Base-by-base conservation (phyloP, 1,140 invertebrate species). In the Scylla paramamosain region DNA sequence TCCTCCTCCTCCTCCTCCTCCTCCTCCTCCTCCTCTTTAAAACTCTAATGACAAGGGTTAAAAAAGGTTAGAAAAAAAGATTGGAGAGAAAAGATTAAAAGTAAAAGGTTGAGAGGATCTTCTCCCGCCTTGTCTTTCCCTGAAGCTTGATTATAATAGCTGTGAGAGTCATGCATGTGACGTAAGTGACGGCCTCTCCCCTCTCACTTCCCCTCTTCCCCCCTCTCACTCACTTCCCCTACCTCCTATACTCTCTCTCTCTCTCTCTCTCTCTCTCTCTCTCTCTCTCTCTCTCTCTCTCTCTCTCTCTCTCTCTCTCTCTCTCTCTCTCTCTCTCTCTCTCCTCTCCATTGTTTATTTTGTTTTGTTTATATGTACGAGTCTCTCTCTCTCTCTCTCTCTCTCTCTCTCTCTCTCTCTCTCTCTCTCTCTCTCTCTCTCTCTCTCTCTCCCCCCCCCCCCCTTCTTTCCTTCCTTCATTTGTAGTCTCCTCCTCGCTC, bases 261-360 rank as follows among this genome's bases (percentile, higher is more conserved):
- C 52, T 77, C 67, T 77, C 67, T 77, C 67, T 90, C 39, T 90
- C 88, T 90, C 39, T 90, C 88, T 48, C 45, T 48, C 45, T 90
- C 45, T 88, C 88, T 90, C 88, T 90, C 88, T 90, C 88, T 90
- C 39, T 90, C 86, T 88, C 86, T 88, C 86, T 91, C 90, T 91
- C 90, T 59, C 90, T 92, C 59, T 92, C 29, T 77, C 91, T 92
- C 91, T 92, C 59, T 92, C 91, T 92, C 59, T 82, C 91, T 92
- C 59, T 92, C 91, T 82, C 29, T 92, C 59, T 77, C 29, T 92
- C 25, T 29, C 32, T 20, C 29, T 45, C 14, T 89, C 39, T 14
- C 87, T 89, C 32, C 86, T 20, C 31, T 20, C 14, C n/a, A n/a
- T n/a, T n/a, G n/a, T n/a, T n/a, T n/a, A n/a, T n/a, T n/a, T n/a